Conservation (phyloP, 2,888 invertebrate species). For the Pristionchus arcanus region DNA sequence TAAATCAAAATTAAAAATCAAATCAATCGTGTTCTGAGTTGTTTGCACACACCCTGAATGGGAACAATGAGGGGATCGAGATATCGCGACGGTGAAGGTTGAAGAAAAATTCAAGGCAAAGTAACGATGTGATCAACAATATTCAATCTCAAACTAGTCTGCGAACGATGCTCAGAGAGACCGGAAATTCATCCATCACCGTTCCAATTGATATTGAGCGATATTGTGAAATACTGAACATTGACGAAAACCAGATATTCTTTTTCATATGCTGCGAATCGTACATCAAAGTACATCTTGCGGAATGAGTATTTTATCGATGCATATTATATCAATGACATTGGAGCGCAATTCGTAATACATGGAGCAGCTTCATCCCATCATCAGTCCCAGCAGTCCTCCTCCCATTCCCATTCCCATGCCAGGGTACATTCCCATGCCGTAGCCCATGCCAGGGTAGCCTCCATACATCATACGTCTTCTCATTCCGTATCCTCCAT, state of each 20-base stretch:
- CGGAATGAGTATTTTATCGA: conserved; percentile 10
- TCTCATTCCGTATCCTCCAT: conserved; percentile 36
- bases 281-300: too few relatives aligned
- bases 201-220: neutral
- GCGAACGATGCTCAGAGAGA: neutral
- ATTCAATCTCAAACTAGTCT: neutral
- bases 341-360: neutral
- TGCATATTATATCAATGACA: neutral
- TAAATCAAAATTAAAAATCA: conserved; percentile 48
- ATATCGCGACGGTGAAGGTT: too few relatives aligned
- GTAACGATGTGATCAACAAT: neutral
- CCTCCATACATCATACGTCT: neutral
- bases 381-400: conserved; percentile 39
- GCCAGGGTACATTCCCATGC: conserved; percentile 39
- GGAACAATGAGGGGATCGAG: too few relatives aligned
- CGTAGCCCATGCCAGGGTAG: conserved; percentile 50
- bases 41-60: neutral
- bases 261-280: neutral
- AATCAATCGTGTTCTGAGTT: neutral
- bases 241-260: neutral
- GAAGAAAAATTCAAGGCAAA: too few relatives aligned
- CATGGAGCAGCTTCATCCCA: neutral
- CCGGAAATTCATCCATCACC: neutral
- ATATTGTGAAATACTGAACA: neutral
- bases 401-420: conserved; percentile 48